Evolutionary conservation across 2,113 vertebrate species (phyloP).

Genomic region (Saguinus imperator): DNA sequence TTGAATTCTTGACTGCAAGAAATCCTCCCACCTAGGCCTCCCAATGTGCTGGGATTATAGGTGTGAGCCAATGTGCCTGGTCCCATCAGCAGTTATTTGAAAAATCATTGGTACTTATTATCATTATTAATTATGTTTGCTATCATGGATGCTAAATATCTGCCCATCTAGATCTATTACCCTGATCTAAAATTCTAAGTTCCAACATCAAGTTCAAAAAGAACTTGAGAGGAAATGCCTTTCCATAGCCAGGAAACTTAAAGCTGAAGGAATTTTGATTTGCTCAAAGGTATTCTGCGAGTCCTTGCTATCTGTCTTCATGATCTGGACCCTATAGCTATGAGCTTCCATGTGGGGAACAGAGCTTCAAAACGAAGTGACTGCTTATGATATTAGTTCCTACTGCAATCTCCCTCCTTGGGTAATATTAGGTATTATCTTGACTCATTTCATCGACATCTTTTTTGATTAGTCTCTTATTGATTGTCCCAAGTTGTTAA

Average conservation of each 20-base stretch:
- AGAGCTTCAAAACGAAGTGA: background rate
- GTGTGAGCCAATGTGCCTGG: too few relatives aligned
- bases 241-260: background rate
- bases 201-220: background rate
- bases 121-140: constrained; percentile 15
- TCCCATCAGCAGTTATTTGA: background rate
- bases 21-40: too few relatives aligned
- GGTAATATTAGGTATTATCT: background rate
- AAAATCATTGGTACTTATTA: background rate
- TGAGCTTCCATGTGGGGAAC: background rate
- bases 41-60: too few relatives aligned
- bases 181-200: background rate
- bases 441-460: background rate
- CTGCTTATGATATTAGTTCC: background rate
- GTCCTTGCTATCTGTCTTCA: constrained; percentile 18
- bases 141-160: background rate
- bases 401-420: background rate
- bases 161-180: background rate
- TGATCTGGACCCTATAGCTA: background rate
- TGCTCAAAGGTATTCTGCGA: background rate
- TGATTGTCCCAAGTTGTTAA: constrained; percentile 2
- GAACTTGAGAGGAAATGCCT: background rate
- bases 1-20: too few relatives aligned
- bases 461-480: background rate
- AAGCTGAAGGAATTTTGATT: constrained; percentile 6